A percentile compares a stretch with the other conserved stretches of the same genome.
These are phyloP conservation scores for Empis stercorea DNA, from an alignment of 2,888 invertebrate genomes.

Conservation along the genomic window DNA sequence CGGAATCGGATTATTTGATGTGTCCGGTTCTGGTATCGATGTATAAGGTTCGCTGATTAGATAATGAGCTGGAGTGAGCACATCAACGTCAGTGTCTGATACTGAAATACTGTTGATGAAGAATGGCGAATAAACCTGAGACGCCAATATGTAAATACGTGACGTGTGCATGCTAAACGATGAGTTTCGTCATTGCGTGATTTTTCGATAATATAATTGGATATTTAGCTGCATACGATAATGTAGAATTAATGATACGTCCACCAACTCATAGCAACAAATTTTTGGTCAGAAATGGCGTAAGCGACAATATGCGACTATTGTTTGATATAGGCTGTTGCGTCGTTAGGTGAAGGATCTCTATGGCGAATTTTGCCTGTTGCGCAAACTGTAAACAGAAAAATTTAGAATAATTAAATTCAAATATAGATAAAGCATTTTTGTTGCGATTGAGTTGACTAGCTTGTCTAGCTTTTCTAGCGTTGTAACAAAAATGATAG, in stretches of 20 bases:
- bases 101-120: constrained; percentile 3
- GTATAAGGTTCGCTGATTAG: background rate
- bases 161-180: background rate
- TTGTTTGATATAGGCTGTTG: too few species aligned
- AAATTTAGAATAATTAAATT: too few species aligned
- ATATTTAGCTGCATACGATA: background rate
- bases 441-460: too few species aligned
- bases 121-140: background rate
- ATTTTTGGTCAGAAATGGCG: background rate
- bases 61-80: background rate
- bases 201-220: constrained; percentile 1
- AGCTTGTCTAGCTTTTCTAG: too few species aligned
- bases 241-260: background rate
- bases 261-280: background rate
- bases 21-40: too few species aligned
- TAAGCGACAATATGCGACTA: background rate
- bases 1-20: too few species aligned
- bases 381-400: too few species aligned
- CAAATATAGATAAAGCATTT: too few species aligned
- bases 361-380: too few species aligned
- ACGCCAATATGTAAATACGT: constrained; percentile 1
- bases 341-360: too few species aligned
- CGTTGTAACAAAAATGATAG: background rate
- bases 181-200: background rate
- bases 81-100: background rate